Evolutionary conservation across 2,113 vertebrate genomes (phyloP).

Genomic region (Anser brachyrhynchus): DNA sequence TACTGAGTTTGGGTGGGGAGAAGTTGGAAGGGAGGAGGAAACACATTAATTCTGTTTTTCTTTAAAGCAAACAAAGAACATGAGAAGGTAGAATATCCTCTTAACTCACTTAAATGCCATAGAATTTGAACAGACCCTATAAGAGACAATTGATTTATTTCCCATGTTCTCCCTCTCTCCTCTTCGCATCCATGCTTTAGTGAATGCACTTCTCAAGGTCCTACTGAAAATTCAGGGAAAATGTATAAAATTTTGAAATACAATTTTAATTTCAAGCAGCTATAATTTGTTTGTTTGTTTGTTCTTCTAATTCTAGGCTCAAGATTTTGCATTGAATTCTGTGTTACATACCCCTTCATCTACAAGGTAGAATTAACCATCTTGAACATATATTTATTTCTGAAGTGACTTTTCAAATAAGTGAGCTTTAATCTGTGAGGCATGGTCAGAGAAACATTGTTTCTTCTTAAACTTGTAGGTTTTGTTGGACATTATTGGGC

Average conservation of each 20-base stretch:
- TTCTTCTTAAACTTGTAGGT: not conserved
- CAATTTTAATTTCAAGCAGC: not conserved
- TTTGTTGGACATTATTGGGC: not conserved
- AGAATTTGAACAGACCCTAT: not conserved
- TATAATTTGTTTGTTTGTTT: not conserved
- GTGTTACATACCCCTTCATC: not conserved
- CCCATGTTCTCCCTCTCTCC: not conserved
- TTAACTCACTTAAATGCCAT: not conserved
- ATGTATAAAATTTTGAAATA: not conserved
- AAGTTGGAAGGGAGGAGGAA: not conserved
- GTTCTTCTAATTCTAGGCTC: not conserved
- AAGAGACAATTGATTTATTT: not conserved
- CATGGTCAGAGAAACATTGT: fast-evolving
- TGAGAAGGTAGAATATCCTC: not conserved
- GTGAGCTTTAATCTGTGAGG: not conserved
- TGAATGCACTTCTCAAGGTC: not conserved
- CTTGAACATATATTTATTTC: not conserved
- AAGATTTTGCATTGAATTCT: not conserved
- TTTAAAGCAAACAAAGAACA: not conserved
- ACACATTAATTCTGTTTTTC: not conserved
- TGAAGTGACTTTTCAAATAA: not conserved
- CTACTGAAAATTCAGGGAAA: not conserved
- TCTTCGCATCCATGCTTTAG: not conserved
- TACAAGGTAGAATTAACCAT: not conserved
- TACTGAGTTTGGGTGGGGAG: not conserved